These are phyloP conservation scores for Clarias magur DNA, from an alignment of 2,113 vertebrate species.

Conservation along the genomic window DNA sequence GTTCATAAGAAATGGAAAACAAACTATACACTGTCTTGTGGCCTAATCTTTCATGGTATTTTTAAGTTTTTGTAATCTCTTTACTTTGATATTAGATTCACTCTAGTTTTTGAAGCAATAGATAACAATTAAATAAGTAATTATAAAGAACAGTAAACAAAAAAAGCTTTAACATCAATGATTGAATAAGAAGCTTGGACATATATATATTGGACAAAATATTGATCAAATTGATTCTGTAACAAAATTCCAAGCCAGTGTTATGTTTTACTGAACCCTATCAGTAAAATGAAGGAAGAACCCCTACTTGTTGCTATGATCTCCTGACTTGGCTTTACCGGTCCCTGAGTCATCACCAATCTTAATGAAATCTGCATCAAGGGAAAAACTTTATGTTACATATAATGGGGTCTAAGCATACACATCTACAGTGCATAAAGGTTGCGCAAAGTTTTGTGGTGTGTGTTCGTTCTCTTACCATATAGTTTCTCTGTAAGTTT, in stretches of 20 bases:
- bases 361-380: slow-evolving; percentile 90
- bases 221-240: background rate
- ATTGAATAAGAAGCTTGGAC: background rate
- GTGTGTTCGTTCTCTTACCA: slow-evolving; percentile 75
- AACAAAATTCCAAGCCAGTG: background rate
- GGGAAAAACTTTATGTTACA: background rate
- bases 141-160: background rate
- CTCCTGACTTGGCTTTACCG: slow-evolving; percentile 75
- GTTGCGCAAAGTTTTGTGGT: background rate
- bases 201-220: too few species aligned
- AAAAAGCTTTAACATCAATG: background rate
- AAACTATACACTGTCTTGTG: background rate
- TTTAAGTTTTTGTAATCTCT: background rate
- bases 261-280: background rate
- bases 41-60: background rate
- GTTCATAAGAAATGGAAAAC: background rate
- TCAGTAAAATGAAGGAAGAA: background rate
- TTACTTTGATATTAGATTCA: background rate
- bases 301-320: slow-evolving; percentile 63
- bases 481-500: slow-evolving; percentile 93
- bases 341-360: slow-evolving; percentile 83
- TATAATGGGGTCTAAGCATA: background rate
- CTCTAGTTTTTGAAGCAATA: background rate
- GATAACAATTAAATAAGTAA: background rate
- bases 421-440: background rate